These are phyloP conservation scores for Harmothoe impar DNA, from an alignment of 2,888 invertebrate genomes.

Conservation along the genomic window DNA sequence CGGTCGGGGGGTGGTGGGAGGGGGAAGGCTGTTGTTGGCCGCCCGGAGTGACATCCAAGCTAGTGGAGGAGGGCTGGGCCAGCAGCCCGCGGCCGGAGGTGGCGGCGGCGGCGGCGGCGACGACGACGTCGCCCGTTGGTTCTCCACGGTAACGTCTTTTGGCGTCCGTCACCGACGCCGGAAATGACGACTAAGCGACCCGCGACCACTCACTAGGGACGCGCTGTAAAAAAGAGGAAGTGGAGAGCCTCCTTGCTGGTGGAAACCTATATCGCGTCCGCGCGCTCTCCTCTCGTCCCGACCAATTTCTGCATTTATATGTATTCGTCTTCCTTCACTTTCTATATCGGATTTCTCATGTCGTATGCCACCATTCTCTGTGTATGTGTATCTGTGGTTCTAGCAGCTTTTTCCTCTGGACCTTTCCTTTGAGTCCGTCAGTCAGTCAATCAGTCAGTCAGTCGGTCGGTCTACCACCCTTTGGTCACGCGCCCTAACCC, in stretches of 20 bases:
- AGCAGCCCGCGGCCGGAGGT: slow-evolving; percentile 14
- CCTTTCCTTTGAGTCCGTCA: not conserved
- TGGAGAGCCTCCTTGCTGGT: not conserved
- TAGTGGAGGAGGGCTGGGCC: slow-evolving; percentile 30
- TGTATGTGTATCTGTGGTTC: too few species aligned
- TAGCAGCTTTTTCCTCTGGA: not conserved
- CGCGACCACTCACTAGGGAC: not conserved
- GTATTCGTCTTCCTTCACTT: too few species aligned
- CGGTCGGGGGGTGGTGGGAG: slow-evolving; percentile 22
- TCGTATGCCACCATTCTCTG: too few species aligned
- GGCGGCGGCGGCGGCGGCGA: slow-evolving; percentile 38
- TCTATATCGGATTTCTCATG: too few species aligned
- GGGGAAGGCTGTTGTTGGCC: not conserved
- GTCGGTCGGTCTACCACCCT: not conserved
- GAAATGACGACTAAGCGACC: not conserved
- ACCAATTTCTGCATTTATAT: not conserved
- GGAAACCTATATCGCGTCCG: not conserved
- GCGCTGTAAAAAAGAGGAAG: not conserved
- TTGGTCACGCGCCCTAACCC: not conserved
- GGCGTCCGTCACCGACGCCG: not conserved
- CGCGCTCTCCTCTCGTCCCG: not conserved
- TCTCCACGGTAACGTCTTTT: slow-evolving; percentile 50
- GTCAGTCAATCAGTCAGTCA: not conserved
- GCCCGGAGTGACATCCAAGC: slow-evolving; percentile 3
- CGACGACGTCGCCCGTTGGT: not conserved